Conservation (phyloP, 2,113 vertebrate species). For the Semicossyphus pulcher region DNA sequence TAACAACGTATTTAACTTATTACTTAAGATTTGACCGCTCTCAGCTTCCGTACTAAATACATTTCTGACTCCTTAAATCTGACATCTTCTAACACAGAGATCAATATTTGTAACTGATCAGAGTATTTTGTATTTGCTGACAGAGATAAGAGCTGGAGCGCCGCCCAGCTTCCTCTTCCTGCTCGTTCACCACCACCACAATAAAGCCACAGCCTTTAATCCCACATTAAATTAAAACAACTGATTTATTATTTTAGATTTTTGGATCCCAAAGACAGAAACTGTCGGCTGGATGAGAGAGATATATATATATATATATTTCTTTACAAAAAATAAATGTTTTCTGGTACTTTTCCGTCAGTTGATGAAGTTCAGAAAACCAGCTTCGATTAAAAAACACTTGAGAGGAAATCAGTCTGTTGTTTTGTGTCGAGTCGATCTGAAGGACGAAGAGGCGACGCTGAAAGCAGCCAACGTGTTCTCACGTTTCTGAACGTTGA, state of each 20-base stretch:
- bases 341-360: neutral
- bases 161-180: constrained; percentile 25
- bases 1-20: too few species aligned
- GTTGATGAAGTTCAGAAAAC: neutral
- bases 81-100: too few species aligned
- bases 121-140: too few species aligned
- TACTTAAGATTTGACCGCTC: too few species aligned
- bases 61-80: too few species aligned
- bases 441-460: too few species aligned
- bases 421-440: neutral
- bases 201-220: neutral
- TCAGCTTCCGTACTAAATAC: too few species aligned
- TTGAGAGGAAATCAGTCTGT: neutral
- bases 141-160: too few species aligned
- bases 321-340: neutral
- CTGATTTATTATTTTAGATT: neutral
- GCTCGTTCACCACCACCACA: neutral
- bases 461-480: too few species aligned
- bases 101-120: too few species aligned
- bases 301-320: neutral
- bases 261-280: neutral
- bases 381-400: neutral
- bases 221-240: constrained; percentile 25
- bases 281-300: neutral
- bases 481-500: too few species aligned